Evolutionary conservation across 2,888 invertebrate species (phyloP).

Genomic region (Clostera curtula): DNA sequence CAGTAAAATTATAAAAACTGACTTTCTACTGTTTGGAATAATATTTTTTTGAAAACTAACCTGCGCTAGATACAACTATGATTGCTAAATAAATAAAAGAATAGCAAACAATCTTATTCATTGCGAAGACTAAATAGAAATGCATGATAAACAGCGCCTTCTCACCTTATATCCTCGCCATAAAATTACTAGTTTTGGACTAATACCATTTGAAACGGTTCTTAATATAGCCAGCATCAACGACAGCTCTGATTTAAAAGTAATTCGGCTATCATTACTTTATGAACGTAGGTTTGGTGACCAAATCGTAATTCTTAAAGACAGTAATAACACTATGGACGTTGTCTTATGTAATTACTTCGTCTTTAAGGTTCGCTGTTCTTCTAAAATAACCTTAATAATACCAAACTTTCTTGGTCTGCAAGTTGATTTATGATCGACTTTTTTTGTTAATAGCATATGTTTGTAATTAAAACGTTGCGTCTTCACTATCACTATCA

Average conservation of each 20-base stretch:
- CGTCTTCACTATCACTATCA: too few relatives aligned
- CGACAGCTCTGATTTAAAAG: conserved; percentile 36
- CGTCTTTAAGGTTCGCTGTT: too few relatives aligned
- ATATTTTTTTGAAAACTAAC: conserved; percentile 21
- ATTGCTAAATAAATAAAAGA: conserved; percentile 22
- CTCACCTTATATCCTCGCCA: conserved; percentile 46
- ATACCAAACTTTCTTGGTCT: too few relatives aligned
- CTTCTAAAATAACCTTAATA: too few relatives aligned
- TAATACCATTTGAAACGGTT: conserved; percentile 44
- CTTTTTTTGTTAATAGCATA: too few relatives aligned
- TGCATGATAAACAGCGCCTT: conserved; percentile 35
- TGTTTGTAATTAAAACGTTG: too few relatives aligned
- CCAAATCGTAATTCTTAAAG: conserved; percentile 11
- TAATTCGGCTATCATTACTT: conserved; percentile 45
- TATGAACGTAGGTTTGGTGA: conserved; percentile 16
- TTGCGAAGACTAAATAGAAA: conserved; percentile 39
- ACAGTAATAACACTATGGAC: conserved; percentile 22
- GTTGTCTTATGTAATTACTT: conserved; percentile 29
- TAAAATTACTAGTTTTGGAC: conserved; percentile 40
- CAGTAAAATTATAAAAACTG: too few relatives aligned
- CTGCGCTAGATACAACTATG: conserved; percentile 22
- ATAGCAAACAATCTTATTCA: conserved; percentile 29
- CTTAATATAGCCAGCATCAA: conserved; percentile 40
- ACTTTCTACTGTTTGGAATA: neutral
- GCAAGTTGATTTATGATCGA: too few relatives aligned